Base-by-base conservation (phyloP, 2,797 vertebrate genomes). In the Australoheros facetus region DNA sequence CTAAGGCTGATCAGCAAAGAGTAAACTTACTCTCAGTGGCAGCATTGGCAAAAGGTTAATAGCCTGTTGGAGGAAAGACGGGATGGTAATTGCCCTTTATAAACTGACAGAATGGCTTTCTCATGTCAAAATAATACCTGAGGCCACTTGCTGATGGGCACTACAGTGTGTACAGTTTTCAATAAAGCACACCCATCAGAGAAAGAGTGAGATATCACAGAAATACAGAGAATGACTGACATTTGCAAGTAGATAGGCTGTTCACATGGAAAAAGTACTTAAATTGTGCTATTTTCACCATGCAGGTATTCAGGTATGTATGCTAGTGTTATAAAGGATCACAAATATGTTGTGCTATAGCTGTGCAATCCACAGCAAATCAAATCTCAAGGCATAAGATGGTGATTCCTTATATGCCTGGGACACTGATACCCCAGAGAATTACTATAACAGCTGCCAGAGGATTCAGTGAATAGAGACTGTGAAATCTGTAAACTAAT, bases 31-130 rank as follows among this genome's bases (percentile, higher is more conserved):
- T 86, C 56, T 75, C 79, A 74, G 69, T 74, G 80, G 80, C 82
- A 85, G 79, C 66, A 66, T 39, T 75, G 70, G 56, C 19, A 78
- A 91, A 92, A 93, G 92, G 93, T 92, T 91, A 93, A 93, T 78
- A 80, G 90, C 71, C 80, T 83, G 84, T 77, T 82, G 73, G 70
- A 72, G 53, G 69, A 80, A 60, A 45, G 77, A 74, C 56, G 45
- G 77, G 79, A 81, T 73, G 77, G 73, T 81, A 75, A 85, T 74
- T 89, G 91, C 75, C 88, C 90, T 92, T 92, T 92, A 83, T 77
- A 79, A 92, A 91, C 62, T 71, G 78, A 86, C 81, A 85, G 70
- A 28, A 64, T 62, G 82, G 80, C 80, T 88, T 79, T 80, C 56
- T 82, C 37, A 70, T 77, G 85, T 87, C 78, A 84, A 73, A 81